These are phyloP conservation scores for Stenopsyche tienmushanensis DNA, from an alignment of 1,140 invertebrate genomes.

Conservation along the genomic window DNA sequence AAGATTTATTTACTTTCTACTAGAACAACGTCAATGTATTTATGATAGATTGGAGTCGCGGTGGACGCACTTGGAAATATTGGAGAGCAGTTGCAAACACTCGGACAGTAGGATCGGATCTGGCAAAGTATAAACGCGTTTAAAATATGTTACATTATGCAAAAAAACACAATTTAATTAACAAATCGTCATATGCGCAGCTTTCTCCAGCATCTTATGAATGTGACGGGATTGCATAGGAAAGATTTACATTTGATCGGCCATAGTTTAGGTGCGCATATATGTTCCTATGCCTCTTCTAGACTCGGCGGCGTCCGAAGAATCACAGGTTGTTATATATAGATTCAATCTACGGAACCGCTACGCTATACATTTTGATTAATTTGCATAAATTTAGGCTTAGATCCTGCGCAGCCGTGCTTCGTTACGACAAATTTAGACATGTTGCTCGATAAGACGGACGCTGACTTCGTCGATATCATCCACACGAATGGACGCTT, in stretches of 20 bases:
- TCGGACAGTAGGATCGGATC: slow-evolving; percentile 52
- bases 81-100: slow-evolving; percentile 60
- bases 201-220: slow-evolving; percentile 47
- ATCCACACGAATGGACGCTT: slow-evolving; percentile 61
- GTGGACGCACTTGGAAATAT: slow-evolving; percentile 61
- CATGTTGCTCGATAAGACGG: slow-evolving; percentile 56
- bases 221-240: slow-evolving; percentile 44
- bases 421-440: slow-evolving; percentile 52
- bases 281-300: slow-evolving; percentile 57
- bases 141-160: neutral
- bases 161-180: slow-evolving; percentile 13
- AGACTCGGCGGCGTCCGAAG: slow-evolving; percentile 50
- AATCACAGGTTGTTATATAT: slow-evolving; percentile 46
- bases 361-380: slow-evolving; percentile 26
- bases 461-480: slow-evolving; percentile 65
- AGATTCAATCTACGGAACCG: neutral
- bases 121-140: slow-evolving; percentile 48
- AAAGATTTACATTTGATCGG: slow-evolving; percentile 60
- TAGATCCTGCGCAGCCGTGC: slow-evolving; percentile 66
- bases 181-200: slow-evolving; percentile 37
- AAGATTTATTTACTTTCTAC: slow-evolving; percentile 16
- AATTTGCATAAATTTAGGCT: slow-evolving; percentile 45
- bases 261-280: slow-evolving; percentile 64
- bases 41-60: slow-evolving; percentile 59
- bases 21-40: slow-evolving; percentile 59